Conservation (phyloP, 2,888 invertebrate genomes). For the Drosophila greeni region DNA sequence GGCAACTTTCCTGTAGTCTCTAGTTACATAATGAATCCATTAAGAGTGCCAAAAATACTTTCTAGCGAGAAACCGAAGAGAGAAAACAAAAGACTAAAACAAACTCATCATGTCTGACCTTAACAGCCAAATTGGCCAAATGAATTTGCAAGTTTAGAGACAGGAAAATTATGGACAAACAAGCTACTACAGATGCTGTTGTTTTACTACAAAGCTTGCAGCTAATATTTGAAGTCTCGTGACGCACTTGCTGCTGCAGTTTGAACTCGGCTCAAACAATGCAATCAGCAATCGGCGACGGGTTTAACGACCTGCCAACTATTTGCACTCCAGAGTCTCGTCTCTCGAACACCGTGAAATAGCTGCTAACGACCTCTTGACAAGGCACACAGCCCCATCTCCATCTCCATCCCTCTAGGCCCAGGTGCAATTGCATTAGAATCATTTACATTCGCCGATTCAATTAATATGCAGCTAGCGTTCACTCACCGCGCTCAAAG, state of each 20-base stretch:
- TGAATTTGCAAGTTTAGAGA: conserved; percentile 25
- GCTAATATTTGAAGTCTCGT: conserved; percentile 51
- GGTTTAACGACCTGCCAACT: conserved; percentile 70
- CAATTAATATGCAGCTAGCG: conserved; percentile 41
- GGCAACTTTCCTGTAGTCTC: conserved; percentile 58
- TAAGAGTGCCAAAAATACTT: conserved; percentile 55
- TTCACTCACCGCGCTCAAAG: conserved; percentile 12
- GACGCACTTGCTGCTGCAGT: conserved; percentile 58
- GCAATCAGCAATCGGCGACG: conserved; percentile 33
- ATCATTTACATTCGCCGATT: conserved; percentile 39
- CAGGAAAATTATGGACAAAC: conserved; percentile 2
- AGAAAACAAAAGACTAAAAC: not conserved
- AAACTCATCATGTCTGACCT: conserved; percentile 52
- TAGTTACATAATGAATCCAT: conserved; percentile 62
- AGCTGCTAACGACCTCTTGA: conserved; percentile 45
- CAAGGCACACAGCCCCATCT: conserved; percentile 32
- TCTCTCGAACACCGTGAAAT: conserved; percentile 33
- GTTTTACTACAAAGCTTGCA: not conserved
- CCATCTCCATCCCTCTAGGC: conserved; percentile 3
- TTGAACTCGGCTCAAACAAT: conserved; percentile 64
- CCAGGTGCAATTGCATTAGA: conserved; percentile 57
- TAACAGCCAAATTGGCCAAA: conserved; percentile 37
- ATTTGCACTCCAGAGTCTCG: conserved; percentile 55
- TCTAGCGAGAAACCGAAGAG: conserved; percentile 48
- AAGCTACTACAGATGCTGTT: conserved; percentile 4